phyloP scores from a whole-genome alignment of 2,888 invertebrate genomes.

The Caenorhabditis japonica region DNA sequence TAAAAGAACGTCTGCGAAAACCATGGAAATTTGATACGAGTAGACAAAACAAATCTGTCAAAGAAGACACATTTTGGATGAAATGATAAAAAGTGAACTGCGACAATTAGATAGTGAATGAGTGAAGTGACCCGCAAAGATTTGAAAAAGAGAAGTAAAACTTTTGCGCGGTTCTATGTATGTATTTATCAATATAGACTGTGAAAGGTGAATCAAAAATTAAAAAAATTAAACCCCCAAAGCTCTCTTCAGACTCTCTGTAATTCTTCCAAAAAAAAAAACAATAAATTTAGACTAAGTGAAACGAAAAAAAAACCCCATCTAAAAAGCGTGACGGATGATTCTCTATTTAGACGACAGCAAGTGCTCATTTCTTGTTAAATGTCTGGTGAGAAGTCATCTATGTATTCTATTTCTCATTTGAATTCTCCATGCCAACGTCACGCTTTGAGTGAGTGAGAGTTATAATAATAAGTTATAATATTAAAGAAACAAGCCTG shows the following conservation, averaged over 20 bases:
- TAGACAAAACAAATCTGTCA: conserved; percentile 35
- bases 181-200: conserved; percentile 9
- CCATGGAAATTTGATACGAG: conserved; percentile 37
- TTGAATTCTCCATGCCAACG: conserved; percentile 44
- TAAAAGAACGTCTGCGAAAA: background rate
- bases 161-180: conserved; percentile 33
- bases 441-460: conserved; percentile 15
- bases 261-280: conserved; percentile 2
- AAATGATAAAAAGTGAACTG: conserved; percentile 37
- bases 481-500: too few species aligned
- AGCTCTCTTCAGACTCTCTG: conserved; percentile 5
- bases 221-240: too few species aligned
- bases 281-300: conserved; percentile 31
- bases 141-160: conserved; percentile 29
- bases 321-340: conserved; percentile 35
- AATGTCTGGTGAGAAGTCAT: conserved; percentile 10
- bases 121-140: conserved; percentile 46
- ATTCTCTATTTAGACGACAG: conserved; percentile 29
- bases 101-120: conserved; percentile 33
- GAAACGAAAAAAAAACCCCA: conserved; percentile 35
- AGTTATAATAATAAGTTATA: too few species aligned
- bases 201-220: too few species aligned
- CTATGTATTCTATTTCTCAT: conserved; percentile 16
- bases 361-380: conserved; percentile 1
- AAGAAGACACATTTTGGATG: conserved; percentile 32